Base-by-base conservation (phyloP, 2,113 vertebrate species). In the Nematolebias whitei region DNA sequence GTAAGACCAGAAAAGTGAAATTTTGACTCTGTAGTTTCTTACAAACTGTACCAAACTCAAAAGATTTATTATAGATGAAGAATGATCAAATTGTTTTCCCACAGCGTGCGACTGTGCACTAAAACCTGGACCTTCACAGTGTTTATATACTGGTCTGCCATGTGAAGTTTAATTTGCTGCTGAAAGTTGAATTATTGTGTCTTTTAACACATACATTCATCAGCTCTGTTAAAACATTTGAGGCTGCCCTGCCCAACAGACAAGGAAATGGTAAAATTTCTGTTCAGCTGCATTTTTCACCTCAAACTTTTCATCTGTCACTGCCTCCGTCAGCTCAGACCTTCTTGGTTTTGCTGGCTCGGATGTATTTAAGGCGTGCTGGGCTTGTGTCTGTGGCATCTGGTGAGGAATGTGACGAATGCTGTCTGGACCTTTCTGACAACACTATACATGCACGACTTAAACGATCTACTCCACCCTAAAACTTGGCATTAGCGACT, bases 381-480 rank as follows among this genome's bases (percentile, higher is more conserved):
- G 64, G 43, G 61, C 76, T 72, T 50, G 60, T 61, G 69, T 86
- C 78, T 76, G 80, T 74, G 87, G 80, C 80, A 85, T 85, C 66
- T 57, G 69, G 45, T 47, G 26, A 80, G 78, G 85, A 85, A 85
- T 85, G 78, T 80, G 76, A 85, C 77, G 78, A 88, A 79, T 82
- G 67, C 78, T 59, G 68, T 78, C 85, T 80, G 60, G 72, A 55
- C 72, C 50, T 44, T 32, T 80, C 72, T 72, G 77, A 84, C 81
- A 79, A 35, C 32, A 10, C 32, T 8, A 67, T 51, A 40, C 74
- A 83, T 68, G 58, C 79, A 71, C 68, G 78, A 86, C 8, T 85
- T 75, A 84, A 84, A 81, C 71, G 15, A 61, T 63, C 74, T 51
- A 48, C 67, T 72, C 83, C 85, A 82, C 82, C 86, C 86, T 80